Percentiles rank a stretch among this genome's conserved stretches.
phyloP scores from a whole-genome alignment of 2,113 vertebrate species.

The Chauna torquata region DNA sequence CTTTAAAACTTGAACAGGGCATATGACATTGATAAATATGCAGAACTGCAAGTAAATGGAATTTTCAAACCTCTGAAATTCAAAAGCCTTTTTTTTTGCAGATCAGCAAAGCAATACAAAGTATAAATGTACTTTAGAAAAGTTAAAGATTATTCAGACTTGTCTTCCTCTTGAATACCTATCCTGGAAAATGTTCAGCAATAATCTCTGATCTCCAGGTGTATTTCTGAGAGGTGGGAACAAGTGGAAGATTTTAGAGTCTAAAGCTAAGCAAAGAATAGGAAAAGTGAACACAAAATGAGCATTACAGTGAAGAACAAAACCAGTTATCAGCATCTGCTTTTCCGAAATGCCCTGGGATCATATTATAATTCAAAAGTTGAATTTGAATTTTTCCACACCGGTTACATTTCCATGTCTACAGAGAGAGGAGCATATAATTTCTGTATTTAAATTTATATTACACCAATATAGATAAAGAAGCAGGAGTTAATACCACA shows the following conservation, averaged over 20 bases:
- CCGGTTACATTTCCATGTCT: not conserved
- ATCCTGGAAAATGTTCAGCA: not conserved
- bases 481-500: not conserved
- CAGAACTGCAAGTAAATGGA: constrained; percentile 6
- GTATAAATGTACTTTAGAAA: not conserved
- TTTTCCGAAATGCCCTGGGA: not conserved
- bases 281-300: not conserved
- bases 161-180: not conserved
- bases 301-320: not conserved
- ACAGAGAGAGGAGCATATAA: not conserved
- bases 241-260: not conserved
- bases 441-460: not conserved
- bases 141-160: not conserved
- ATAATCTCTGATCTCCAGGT: not conserved
- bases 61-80: not conserved
- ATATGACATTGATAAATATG: constrained; percentile 4
- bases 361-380: not conserved
- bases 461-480: not conserved
- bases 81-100: not conserved
- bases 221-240: not conserved
- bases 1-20: not conserved
- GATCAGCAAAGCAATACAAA: constrained; percentile 2
- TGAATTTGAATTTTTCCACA: not conserved
- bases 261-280: not conserved
- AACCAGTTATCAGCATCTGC: not conserved